Evolutionary conservation across 1,140 invertebrate genomes (phyloP), one percentile per base, ranked within the genome.

Genomic region (Penaeus vannamei): DNA sequence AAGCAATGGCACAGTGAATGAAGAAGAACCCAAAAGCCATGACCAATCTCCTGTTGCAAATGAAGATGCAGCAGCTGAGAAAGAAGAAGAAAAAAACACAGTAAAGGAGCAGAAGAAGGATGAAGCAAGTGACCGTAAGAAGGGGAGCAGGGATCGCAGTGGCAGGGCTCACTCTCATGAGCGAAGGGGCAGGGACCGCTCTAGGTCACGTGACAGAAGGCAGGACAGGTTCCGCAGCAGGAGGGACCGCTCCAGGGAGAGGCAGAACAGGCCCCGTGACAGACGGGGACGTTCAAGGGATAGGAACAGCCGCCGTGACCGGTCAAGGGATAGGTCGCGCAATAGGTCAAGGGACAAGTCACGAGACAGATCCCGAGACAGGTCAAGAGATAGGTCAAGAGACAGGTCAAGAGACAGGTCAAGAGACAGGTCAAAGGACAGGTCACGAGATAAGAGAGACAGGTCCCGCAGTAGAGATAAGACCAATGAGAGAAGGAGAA

Each of bases 291-390:
- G 66, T 14, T 79, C 69, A 10, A 61, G 76, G 36, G 66, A 76
- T 66, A 77, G 84, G 23, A 80, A 59, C 19, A 22, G 66, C 19
- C 22, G 81, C 2, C 46, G 29, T 64, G 29, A 83, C 29, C 19
- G 29, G 26, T 36, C 59, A 80, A 87, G 72, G 62, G 66, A 23
- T 46, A 77, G 60, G 26, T 60, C 59, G 23, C 20, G 29, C 3
- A 29, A 72, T 53, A 23, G 66, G 53, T 86, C 84, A 29, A 53
- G 84, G 17, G 77, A 53, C 29, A 86, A 36, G 26, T 26, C 46
- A 29, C 66, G 66, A 69, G 66, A 60, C 26, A 60, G 85, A 20
- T 86, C 85, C 46, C 60, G 69, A 5, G 85, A 86, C 8, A 59
- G 72, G 42, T 46, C 66, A 42, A 53, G 69, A 19, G 77, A 76